phyloP scores from a whole-genome alignment of 1,140 invertebrate species.

The Heliconius eleuchia region DNA sequence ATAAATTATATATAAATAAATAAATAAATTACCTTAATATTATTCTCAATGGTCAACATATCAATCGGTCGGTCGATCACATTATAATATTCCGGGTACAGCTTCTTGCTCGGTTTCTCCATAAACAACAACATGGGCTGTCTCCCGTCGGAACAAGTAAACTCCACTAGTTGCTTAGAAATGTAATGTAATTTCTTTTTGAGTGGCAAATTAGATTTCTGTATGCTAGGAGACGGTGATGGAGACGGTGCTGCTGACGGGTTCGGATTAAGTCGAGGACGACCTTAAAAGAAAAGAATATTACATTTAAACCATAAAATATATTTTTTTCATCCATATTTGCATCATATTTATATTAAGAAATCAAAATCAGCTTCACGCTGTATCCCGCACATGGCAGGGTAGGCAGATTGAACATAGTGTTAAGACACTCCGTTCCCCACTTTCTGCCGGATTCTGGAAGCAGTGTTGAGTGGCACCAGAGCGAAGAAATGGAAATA shows the following conservation, averaged over 20 bases:
- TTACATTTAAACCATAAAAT: too few relatives aligned
- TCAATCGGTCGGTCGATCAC: conserved; percentile 97
- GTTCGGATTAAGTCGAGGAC: conserved; percentile 60
- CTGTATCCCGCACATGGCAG: too few relatives aligned
- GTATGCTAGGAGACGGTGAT: conserved; percentile 71
- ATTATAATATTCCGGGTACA: conserved; percentile 98
- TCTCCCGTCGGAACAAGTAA: conserved; percentile 89
- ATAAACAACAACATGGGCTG: conserved; percentile 96
- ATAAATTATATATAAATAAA: conserved; percentile 2
- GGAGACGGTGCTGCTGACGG: conserved; percentile 48
- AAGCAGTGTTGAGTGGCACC: too few relatives aligned
- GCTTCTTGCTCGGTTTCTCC: conserved; percentile 97
- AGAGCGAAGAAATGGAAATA: too few relatives aligned
- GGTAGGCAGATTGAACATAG: too few relatives aligned
- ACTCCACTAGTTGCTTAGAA: conserved; percentile 89
- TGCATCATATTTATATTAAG: too few relatives aligned
- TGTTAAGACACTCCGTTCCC: too few relatives aligned
- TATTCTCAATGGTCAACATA: conserved; percentile 95
- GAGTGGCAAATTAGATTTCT: conserved; percentile 83
- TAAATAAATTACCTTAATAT: conserved; percentile 86
- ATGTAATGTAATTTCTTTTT: conserved; percentile 89
- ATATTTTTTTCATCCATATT: too few relatives aligned
- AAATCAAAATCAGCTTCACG: too few relatives aligned
- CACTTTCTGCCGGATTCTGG: too few relatives aligned
- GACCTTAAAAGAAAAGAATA: conserved; percentile 45